Conservation (phyloP, 2,797 vertebrate species). For the Avahi laniger region DNA sequence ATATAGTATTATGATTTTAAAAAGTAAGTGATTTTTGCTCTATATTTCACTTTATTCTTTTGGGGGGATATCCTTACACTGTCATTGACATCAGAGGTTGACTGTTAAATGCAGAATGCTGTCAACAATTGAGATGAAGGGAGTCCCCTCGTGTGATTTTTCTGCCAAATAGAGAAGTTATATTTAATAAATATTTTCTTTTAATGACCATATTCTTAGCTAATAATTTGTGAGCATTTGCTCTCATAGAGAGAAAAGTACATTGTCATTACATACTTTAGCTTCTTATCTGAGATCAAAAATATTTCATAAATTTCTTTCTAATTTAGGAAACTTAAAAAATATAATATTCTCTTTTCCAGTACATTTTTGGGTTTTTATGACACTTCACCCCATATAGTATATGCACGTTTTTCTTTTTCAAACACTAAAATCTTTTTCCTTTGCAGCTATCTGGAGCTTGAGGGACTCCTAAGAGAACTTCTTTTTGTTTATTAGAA, state of each 20-base stretch:
- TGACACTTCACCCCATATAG: background rate
- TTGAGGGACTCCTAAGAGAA: background rate
- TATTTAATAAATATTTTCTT: constrained; percentile 26
- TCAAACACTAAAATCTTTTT: background rate
- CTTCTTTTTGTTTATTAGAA: background rate
- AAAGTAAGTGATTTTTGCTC: background rate
- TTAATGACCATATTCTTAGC: background rate
- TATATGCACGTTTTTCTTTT: background rate
- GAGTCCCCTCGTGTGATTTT: background rate
- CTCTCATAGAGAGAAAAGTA: background rate
- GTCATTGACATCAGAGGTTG: background rate
- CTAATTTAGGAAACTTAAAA: constrained; percentile 40
- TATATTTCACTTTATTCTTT: background rate
- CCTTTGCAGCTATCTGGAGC: background rate
- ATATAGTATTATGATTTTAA: background rate
- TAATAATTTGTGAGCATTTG: background rate
- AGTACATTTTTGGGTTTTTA: background rate
- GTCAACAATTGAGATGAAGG: background rate
- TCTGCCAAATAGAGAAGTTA: background rate
- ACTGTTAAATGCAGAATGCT: constrained; percentile 5
- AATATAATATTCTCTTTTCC: background rate
- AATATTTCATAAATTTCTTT: constrained; percentile 11
- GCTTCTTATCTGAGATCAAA: background rate
- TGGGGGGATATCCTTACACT: background rate
- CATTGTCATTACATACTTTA: background rate